These are phyloP conservation scores for Elaeidobius kamerunicus DNA, from an alignment of 2,888 invertebrate species.

Conservation along the genomic window DNA sequence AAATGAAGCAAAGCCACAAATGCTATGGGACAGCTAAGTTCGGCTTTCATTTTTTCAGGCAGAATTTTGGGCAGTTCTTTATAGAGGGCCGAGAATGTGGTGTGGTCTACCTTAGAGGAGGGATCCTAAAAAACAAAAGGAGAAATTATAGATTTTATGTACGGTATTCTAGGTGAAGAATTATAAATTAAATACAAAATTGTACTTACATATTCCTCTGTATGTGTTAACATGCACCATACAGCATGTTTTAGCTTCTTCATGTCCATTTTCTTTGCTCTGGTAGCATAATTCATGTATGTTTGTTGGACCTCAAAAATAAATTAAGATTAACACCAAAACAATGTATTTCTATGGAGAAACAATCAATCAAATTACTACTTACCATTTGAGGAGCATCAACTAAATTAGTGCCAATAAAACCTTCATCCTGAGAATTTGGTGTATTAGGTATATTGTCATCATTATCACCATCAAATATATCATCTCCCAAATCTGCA, in stretches of 20 bases:
- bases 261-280: conserved; percentile 85
- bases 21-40: conserved; percentile 74
- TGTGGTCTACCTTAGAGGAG: conserved; percentile 35
- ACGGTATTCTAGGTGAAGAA: no score
- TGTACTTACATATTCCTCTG: conserved; percentile 28
- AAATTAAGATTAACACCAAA: no score
- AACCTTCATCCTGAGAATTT: conserved; percentile 38
- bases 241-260: conserved; percentile 75
- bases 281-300: conserved; percentile 74
- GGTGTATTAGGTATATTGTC: conserved; percentile 28
- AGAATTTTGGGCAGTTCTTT: conserved; percentile 56
- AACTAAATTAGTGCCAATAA: conserved; percentile 58
- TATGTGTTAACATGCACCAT: conserved; percentile 56
- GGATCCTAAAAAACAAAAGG: conserved; percentile 8
- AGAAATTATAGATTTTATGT: no score
- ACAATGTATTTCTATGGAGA: no score
- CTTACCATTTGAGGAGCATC: conserved; percentile 63
- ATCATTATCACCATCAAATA: conserved; percentile 39
- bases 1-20: conserved; percentile 80
- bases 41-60: conserved; percentile 62
- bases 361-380: no score
- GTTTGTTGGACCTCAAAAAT: conserved; percentile 62
- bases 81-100: conserved; percentile 57
- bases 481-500: conserved; percentile 39
- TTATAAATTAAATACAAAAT: no score